A percentile compares a stretch with the other conserved stretches of the same genome.
phyloP scores from a whole-genome alignment of 2,888 invertebrate species.

The Apocheima hispidaria region DNA sequence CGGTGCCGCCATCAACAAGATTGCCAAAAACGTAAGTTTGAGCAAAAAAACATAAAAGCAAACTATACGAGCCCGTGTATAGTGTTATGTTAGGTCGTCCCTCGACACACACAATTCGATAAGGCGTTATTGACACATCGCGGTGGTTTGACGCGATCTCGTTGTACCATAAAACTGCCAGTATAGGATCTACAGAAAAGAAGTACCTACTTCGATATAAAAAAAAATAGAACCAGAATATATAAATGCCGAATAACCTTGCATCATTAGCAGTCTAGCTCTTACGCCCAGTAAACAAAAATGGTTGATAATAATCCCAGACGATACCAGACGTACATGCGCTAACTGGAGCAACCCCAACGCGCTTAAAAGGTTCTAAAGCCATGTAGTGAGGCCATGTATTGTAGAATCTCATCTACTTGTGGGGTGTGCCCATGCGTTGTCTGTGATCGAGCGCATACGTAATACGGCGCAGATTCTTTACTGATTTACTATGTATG shows the following conservation, averaged over 20 bases:
- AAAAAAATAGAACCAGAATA: background rate
- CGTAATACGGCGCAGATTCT: slow-evolving; percentile 17
- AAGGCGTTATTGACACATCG: slow-evolving; percentile 74
- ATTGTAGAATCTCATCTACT: slow-evolving; percentile 6
- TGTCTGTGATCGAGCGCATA: slow-evolving; percentile 7
- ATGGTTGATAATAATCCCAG: background rate
- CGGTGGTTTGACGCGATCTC: slow-evolving; percentile 47
- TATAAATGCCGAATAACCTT: background rate
- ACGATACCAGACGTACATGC: slow-evolving; percentile 6
- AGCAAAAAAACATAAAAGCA: slow-evolving; percentile 41
- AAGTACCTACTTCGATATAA: background rate
- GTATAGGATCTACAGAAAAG: slow-evolving; percentile 27
- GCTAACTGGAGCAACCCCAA: slow-evolving; percentile 24
- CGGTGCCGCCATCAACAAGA: slow-evolving; percentile 32
- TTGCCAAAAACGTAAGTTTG: slow-evolving; percentile 35
- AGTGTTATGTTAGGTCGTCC: slow-evolving; percentile 54
- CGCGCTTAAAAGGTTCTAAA: slow-evolving; percentile 5
- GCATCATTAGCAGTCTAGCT: background rate
- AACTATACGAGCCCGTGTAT: slow-evolving; percentile 40
- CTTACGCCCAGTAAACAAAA: background rate
- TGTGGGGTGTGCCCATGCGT: slow-evolving; percentile 1
- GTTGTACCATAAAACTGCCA: slow-evolving; percentile 30
- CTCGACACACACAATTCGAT: slow-evolving; percentile 70
- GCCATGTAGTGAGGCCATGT: background rate
- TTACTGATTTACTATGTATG: slow-evolving; percentile 29